Evolutionary conservation across 2,113 vertebrate species (phyloP).

Genomic region (Ptilonorhynchus violaceus): DNA sequence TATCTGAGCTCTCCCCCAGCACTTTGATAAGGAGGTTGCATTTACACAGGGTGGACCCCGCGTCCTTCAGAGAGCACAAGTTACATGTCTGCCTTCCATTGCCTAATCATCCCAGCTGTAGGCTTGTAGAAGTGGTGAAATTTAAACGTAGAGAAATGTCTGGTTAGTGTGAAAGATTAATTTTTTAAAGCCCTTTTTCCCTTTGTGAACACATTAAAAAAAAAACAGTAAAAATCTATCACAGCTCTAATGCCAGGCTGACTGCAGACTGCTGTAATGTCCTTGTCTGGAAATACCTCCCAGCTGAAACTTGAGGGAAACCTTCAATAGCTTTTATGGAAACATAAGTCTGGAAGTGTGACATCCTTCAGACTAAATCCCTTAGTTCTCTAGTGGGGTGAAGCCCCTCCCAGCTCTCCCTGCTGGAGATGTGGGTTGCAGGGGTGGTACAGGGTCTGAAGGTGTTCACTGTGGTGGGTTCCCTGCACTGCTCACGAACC

Average conservation of each 20-base stretch:
- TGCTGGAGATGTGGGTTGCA: constrained; percentile 24
- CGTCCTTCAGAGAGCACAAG: not conserved
- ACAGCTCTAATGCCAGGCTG: not conserved
- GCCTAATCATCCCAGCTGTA: not conserved
- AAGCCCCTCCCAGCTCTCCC: not conserved
- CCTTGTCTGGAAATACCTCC: not conserved
- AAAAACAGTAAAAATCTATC: not conserved
- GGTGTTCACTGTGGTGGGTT: not conserved
- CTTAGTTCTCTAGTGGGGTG: not conserved
- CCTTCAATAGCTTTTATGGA: not conserved
- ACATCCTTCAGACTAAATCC: not conserved
- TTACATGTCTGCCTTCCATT: not conserved
- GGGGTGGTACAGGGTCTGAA: not conserved
- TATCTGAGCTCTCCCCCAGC: not conserved
- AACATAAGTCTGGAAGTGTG: not conserved
- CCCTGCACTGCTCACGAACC: not conserved
- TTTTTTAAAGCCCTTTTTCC: not conserved
- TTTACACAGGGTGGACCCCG: not conserved
- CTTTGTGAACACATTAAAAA: not conserved
- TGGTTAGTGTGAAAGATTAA: not conserved
- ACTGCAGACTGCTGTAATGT: not conserved
- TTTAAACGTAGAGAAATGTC: not conserved
- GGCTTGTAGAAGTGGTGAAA: not conserved
- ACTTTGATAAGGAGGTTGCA: not conserved
- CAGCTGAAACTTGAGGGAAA: not conserved